These are phyloP conservation scores for Protodeltote pygarga DNA, from an alignment of 2,888 invertebrate species.

Conservation along the genomic window DNA sequence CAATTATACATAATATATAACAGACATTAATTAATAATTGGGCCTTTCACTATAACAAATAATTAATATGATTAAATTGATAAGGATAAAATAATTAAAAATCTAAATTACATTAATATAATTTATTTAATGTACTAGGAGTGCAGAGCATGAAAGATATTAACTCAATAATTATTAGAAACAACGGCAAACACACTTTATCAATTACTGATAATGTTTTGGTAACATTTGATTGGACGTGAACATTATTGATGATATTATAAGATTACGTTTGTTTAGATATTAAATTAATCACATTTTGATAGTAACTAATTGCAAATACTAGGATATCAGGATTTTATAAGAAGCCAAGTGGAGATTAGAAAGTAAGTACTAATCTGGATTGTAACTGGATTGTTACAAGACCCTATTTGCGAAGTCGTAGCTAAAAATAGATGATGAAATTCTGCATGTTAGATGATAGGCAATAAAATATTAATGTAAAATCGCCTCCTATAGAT, in stretches of 20 bases:
- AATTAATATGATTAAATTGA: slow-evolving; percentile 1
- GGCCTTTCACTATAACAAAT: background rate
- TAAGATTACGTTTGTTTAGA: slow-evolving; percentile 1
- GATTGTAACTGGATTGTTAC: too few relatives aligned
- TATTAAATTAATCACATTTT: slow-evolving; percentile 15
- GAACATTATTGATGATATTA: slow-evolving; percentile 3
- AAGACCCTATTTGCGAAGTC: too few relatives aligned
- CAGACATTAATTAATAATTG: too few relatives aligned
- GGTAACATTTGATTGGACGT: slow-evolving; percentile 11
- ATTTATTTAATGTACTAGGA: slow-evolving; percentile 51
- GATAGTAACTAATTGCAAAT: slow-evolving; percentile 27
- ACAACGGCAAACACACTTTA: slow-evolving; percentile 6
- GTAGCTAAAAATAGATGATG: too few relatives aligned
- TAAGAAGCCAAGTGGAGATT: too few relatives aligned
- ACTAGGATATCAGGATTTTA: slow-evolving; percentile 38
- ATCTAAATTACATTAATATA: slow-evolving; percentile 41
- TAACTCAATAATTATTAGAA: slow-evolving; percentile 3
- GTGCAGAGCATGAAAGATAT: slow-evolving; percentile 32
- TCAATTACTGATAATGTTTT: slow-evolving; percentile 12
- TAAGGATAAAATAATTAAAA: slow-evolving; percentile 7
- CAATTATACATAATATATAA: too few relatives aligned
- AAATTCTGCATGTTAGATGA: too few relatives aligned
- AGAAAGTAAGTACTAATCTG: too few relatives aligned
- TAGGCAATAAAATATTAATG: too few relatives aligned
- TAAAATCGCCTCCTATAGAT: too few relatives aligned